phyloP scores from a whole-genome alignment of 2,113 vertebrate genomes.

The Brienomyrus brachyistius region DNA sequence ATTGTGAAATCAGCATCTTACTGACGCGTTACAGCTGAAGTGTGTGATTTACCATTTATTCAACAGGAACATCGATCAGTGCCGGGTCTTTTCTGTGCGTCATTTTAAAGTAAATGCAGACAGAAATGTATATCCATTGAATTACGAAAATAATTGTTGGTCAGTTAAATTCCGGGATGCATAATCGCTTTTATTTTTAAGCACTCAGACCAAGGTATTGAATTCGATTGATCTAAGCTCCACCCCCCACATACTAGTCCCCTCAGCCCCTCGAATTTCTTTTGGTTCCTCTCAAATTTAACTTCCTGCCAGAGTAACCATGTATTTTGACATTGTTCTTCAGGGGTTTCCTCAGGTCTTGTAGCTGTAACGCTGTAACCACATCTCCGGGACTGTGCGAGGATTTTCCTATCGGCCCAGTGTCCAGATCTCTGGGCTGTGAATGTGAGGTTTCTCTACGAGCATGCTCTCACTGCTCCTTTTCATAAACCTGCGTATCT shows the following conservation, averaged over 20 bases:
- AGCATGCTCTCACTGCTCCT: background rate
- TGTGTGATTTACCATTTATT: background rate
- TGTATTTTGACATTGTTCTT: background rate
- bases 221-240: background rate
- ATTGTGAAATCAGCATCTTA: background rate
- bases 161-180: background rate
- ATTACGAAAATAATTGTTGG: background rate
- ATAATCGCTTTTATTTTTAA: background rate
- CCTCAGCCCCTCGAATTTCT: background rate
- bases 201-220: background rate
- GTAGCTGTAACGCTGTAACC: background rate
- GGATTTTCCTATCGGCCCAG: background rate
- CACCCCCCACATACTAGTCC: background rate
- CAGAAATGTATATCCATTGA: background rate
- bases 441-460: background rate
- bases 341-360: background rate
- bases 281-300: background rate
- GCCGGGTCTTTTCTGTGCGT: background rate
- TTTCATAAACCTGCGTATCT: background rate
- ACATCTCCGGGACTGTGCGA: background rate
- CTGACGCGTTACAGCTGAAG: background rate
- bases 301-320: background rate
- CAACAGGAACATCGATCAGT: background rate
- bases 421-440: background rate
- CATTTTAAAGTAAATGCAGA: background rate